These are phyloP conservation scores for Channa maculata DNA, from an alignment of 2,113 vertebrate genomes.

Conservation along the genomic window DNA sequence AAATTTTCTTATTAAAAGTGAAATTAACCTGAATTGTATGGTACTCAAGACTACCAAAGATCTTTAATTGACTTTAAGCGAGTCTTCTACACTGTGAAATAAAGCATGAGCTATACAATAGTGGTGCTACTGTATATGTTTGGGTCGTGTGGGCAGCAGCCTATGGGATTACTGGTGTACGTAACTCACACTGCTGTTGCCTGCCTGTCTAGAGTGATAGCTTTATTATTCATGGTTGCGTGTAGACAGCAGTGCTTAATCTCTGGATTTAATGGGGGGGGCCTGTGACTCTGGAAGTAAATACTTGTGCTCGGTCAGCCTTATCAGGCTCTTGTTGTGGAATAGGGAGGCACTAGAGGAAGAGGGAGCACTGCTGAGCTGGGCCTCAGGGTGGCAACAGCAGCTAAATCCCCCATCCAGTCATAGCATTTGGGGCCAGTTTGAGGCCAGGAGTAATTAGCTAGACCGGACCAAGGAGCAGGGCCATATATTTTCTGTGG, in stretches of 20 bases:
- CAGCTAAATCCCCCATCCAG: conserved; percentile 42
- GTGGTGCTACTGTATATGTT: conserved; percentile 46
- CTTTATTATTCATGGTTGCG: conserved; percentile 85
- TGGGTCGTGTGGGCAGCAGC: conserved; percentile 58
- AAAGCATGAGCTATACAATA: conserved; percentile 58
- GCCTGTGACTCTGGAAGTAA: conserved; percentile 65
- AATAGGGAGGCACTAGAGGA: conserved; percentile 27
- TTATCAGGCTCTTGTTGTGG: conserved; percentile 40
- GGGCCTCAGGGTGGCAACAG: conserved; percentile 57
- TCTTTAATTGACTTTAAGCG: conserved; percentile 24
- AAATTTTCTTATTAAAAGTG: too few species aligned
- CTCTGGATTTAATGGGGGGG: conserved; percentile 66
- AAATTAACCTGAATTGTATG: too few species aligned
- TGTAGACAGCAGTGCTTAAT: conserved; percentile 84
- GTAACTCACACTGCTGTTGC: conserved; percentile 74
- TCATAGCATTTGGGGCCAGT: conserved; percentile 71
- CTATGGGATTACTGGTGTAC: conserved; percentile 64
- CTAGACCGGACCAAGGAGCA: conserved; percentile 82
- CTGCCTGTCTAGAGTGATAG: conserved; percentile 79
- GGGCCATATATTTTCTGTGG: conserved; percentile 90
- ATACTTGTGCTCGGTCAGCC: conserved; percentile 62
- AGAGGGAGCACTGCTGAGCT: conserved; percentile 33
- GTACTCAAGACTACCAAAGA: not conserved
- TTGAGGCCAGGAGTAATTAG: conserved; percentile 86
- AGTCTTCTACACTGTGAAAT: conserved; percentile 54